Evolutionary conservation across 2,888 invertebrate species (phyloP).

Genomic region (Phorcus lineatus): DNA sequence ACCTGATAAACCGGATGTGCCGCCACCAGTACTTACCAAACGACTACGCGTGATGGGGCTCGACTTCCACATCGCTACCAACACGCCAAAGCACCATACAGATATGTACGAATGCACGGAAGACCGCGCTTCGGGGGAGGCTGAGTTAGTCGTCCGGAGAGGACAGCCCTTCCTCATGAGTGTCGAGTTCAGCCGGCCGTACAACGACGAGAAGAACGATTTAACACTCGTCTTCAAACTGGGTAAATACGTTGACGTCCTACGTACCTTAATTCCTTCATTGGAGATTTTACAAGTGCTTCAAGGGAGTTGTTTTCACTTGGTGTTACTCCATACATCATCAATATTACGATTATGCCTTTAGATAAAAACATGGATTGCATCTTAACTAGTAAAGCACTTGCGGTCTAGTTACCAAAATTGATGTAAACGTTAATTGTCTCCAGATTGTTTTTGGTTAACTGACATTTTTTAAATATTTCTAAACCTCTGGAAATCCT

Average conservation of each 20-base stretch:
- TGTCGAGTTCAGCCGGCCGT: slow-evolving; percentile 40
- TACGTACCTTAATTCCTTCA: too few species aligned
- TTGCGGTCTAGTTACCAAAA: too few species aligned
- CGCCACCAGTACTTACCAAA: neutral
- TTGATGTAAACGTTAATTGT: too few species aligned
- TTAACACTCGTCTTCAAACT: slow-evolving; percentile 41
- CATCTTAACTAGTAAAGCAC: too few species aligned
- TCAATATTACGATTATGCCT: too few species aligned
- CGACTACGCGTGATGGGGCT: slow-evolving; percentile 74
- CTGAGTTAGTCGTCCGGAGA: slow-evolving; percentile 76
- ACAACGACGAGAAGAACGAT: slow-evolving; percentile 32
- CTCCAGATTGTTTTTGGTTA: too few species aligned
- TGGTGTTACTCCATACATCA: too few species aligned
- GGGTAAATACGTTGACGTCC: slow-evolving; percentile 9
- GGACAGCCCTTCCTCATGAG: slow-evolving; percentile 41
- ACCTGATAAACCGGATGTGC: neutral
- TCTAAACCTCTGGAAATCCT: too few species aligned
- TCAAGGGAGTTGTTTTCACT: too few species aligned
- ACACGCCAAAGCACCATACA: slow-evolving; percentile 78
- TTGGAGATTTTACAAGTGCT: too few species aligned
- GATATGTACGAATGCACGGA: slow-evolving; percentile 21
- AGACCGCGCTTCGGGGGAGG: neutral
- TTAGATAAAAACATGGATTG: too few species aligned
- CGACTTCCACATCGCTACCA: slow-evolving; percentile 83
- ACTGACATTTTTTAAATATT: too few species aligned